A percentile compares a stretch with the other conserved stretches of the same genome.
Evolutionary conservation across 1,140 invertebrate species (phyloP).

Genomic region (Pomacea maculata): DNA sequence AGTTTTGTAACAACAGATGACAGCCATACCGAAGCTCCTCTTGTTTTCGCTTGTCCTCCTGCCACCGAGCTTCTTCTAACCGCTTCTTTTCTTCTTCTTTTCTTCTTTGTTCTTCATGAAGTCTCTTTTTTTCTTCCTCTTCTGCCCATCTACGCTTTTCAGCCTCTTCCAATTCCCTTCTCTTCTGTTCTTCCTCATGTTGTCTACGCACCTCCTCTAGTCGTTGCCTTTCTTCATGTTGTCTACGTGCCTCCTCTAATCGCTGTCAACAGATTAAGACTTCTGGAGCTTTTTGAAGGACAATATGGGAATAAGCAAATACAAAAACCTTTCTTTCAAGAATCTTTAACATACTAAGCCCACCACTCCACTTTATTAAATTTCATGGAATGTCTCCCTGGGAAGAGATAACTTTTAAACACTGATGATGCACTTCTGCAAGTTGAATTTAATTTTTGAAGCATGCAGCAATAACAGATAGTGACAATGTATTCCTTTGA

Average conservation of each 20-base stretch:
- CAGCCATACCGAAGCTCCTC: slow-evolving; percentile 13
- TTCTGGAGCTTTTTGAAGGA: too few relatives aligned
- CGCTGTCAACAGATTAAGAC: slow-evolving; percentile 3
- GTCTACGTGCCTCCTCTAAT: slow-evolving; percentile 5
- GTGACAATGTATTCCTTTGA: too few relatives aligned
- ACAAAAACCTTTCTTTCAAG: too few relatives aligned
- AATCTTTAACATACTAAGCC: too few relatives aligned
- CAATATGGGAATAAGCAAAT: too few relatives aligned
- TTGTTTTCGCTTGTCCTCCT: slow-evolving; percentile 32
- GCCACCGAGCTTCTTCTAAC: slow-evolving; percentile 23
- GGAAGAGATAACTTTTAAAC: too few relatives aligned
- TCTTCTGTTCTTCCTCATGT: slow-evolving; percentile 22
- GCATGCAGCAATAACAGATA: too few relatives aligned
- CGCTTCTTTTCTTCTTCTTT: slow-evolving; percentile 30
- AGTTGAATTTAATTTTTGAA: too few relatives aligned
- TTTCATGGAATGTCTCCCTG: too few relatives aligned
- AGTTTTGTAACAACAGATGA: too few relatives aligned
- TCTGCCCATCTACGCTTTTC: neutral
- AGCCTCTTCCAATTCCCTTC: slow-evolving; percentile 1
- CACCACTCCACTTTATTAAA: too few relatives aligned
- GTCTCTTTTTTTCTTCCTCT: slow-evolving; percentile 26
- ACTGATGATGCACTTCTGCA: too few relatives aligned
- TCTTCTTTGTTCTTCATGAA: slow-evolving; percentile 31
- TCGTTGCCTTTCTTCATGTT: slow-evolving; percentile 21
- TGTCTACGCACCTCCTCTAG: slow-evolving; percentile 10